Conservation (phyloP, 2,113 vertebrate species). For the Alligator mississippiensis region DNA sequence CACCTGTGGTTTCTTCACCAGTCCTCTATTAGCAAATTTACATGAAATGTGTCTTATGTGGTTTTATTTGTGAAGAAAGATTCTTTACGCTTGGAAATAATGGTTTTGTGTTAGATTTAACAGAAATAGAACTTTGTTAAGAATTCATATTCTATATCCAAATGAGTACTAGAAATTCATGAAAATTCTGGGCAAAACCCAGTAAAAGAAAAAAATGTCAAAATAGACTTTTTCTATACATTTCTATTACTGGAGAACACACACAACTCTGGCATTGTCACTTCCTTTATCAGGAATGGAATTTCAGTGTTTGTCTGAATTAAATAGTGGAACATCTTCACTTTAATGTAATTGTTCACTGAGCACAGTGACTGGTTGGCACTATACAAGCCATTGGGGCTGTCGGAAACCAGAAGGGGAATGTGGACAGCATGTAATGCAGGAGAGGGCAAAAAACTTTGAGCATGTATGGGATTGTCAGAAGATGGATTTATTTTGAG, state of each 20-base stretch:
- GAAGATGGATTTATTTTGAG: background rate
- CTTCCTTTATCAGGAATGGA: background rate
- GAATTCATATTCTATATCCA: background rate
- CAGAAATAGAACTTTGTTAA: background rate
- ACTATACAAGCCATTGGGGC: background rate
- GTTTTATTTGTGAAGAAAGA: background rate
- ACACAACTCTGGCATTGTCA: background rate
- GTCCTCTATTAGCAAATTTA: background rate
- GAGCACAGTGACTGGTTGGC: background rate
- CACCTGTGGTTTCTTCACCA: background rate
- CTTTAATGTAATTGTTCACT: background rate
- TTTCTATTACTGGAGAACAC: background rate
- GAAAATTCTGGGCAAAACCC: background rate
- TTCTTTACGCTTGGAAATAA: background rate
- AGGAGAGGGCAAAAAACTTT: background rate
- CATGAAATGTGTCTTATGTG: background rate
- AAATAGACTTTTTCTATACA: background rate
- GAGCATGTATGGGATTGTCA: background rate
- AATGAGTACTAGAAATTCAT: background rate
- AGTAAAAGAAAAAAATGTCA: background rate
- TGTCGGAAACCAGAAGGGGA: background rate
- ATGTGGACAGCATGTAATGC: background rate
- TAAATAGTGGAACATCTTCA: background rate
- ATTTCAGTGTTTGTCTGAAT: background rate
- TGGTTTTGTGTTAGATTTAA: background rate